These are phyloP conservation scores for Aeoliscus strigatus DNA, from an alignment of 2,797 vertebrate species.

Conservation along the genomic window DNA sequence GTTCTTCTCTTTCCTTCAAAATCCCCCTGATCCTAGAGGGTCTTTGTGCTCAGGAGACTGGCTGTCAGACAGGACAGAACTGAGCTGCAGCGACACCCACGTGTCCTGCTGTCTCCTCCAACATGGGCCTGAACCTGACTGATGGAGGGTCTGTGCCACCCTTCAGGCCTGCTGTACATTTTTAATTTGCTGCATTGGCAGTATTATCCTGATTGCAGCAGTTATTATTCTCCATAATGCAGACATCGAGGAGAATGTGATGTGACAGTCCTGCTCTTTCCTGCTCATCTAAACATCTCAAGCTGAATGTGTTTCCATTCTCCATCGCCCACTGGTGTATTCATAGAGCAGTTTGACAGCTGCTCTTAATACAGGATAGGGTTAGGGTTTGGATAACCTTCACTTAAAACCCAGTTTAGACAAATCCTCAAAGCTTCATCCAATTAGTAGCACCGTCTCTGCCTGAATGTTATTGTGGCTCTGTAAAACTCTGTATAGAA, in stretches of 20 bases:
- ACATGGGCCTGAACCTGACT: conserved; percentile 7
- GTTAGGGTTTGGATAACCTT: too few species aligned
- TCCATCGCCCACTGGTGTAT: conserved; percentile 15
- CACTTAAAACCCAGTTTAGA: conserved; percentile 55
- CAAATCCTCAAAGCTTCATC: conserved; percentile 45
- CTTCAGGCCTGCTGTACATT: conserved; percentile 11
- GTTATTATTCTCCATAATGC: not conserved
- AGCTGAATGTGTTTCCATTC: conserved; percentile 7
- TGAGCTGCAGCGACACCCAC: conserved; percentile 36
- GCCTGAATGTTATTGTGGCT: conserved; percentile 15
- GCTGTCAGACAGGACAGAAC: conserved; percentile 27
- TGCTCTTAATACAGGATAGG: conserved; percentile 27
- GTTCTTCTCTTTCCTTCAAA: conserved; percentile 9
- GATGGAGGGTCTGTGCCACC: conserved; percentile 9
- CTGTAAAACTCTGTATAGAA: not conserved
- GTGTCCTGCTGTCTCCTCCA: conserved; percentile 19
- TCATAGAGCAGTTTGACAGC: conserved; percentile 30
- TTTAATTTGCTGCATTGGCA: conserved; percentile 1
- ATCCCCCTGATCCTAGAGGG: conserved; percentile 11
- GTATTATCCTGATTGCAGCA: conserved; percentile 6
- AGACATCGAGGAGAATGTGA: too few species aligned
- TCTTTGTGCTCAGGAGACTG: conserved; percentile 20
- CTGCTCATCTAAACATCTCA: conserved; percentile 19
- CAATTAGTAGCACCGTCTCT: conserved; percentile 55
- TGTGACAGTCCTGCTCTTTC: conserved; percentile 2